phyloP scores from a whole-genome alignment of 1,140 invertebrate species.

The Diprion similis region DNA sequence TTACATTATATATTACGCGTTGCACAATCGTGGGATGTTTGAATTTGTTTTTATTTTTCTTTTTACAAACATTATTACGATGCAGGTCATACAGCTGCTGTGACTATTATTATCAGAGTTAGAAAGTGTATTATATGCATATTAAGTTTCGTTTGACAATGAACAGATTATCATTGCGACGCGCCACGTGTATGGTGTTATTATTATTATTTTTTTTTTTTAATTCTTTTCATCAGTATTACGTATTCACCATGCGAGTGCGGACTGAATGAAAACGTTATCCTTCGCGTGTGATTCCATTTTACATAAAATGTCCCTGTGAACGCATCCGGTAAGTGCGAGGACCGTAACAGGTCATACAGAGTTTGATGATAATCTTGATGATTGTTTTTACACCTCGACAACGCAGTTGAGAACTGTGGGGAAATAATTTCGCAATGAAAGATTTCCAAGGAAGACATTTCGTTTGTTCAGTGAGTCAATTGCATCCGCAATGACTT shows the following conservation, averaged over 20 bases:
- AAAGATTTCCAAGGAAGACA: too few species aligned
- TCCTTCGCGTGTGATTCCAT: too few species aligned
- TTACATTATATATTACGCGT: background rate
- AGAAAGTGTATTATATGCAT: background rate
- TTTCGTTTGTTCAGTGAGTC: too few species aligned
- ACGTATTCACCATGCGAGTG: too few species aligned
- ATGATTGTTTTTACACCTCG: background rate
- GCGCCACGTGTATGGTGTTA: too few species aligned
- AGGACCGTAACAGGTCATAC: background rate
- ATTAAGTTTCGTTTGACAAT: background rate
- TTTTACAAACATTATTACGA: background rate
- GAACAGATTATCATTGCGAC: background rate
- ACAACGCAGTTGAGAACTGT: too few species aligned
- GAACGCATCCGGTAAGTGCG: background rate
- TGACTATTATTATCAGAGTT: background rate
- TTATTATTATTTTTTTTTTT: too few species aligned
- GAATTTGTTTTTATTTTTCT: background rate
- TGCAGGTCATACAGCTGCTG: too few species aligned
- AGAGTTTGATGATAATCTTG: background rate
- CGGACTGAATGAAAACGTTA: background rate
- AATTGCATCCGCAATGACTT: background rate
- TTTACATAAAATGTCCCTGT: background rate
- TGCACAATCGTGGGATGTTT: conserved; percentile 14
- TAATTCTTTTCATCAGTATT: too few species aligned
- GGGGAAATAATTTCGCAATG: too few species aligned